Evolutionary conservation across 2,797 vertebrate species (phyloP).

Genomic region (Alauda arvensis): DNA sequence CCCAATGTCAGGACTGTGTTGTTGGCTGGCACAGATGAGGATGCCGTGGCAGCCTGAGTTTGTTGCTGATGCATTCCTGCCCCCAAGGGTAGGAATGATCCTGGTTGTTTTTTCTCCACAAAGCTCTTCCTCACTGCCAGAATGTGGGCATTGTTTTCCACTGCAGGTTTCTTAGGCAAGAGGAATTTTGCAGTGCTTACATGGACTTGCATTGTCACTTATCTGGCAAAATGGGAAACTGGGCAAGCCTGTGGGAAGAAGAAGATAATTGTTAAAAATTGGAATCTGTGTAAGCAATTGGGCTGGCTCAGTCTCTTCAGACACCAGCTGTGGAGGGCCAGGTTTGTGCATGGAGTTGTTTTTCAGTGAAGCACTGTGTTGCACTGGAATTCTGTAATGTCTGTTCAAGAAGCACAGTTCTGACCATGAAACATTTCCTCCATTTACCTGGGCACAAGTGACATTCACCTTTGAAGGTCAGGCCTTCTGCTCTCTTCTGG

Average conservation of each 20-base stretch:
- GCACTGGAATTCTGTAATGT: neutral
- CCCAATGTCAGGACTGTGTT: rapidly evolving
- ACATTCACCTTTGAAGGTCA: conserved; percentile 58
- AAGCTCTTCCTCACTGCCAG: neutral
- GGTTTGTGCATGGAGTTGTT: neutral
- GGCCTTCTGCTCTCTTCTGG: conserved; percentile 4
- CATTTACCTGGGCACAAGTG: neutral
- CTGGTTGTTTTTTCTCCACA: neutral
- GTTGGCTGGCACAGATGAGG: neutral
- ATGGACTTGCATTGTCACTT: neutral
- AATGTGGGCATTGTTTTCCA: neutral
- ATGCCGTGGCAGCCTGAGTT: neutral
- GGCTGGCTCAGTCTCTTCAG: neutral
- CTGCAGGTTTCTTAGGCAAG: neutral
- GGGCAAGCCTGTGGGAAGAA: neutral
- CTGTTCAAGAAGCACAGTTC: neutral
- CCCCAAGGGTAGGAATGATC: neutral
- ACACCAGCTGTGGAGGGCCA: too few species aligned
- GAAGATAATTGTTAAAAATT: neutral
- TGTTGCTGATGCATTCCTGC: neutral
- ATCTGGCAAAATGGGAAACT: neutral
- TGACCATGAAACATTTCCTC: neutral
- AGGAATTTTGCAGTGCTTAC: neutral
- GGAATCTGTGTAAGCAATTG: neutral
- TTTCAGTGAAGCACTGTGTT: neutral